Evolutionary conservation across 2,888 invertebrate species (phyloP), one percentile per base, ranked within the genome.

Genomic region (Leptinotarsa juncta): DNA sequence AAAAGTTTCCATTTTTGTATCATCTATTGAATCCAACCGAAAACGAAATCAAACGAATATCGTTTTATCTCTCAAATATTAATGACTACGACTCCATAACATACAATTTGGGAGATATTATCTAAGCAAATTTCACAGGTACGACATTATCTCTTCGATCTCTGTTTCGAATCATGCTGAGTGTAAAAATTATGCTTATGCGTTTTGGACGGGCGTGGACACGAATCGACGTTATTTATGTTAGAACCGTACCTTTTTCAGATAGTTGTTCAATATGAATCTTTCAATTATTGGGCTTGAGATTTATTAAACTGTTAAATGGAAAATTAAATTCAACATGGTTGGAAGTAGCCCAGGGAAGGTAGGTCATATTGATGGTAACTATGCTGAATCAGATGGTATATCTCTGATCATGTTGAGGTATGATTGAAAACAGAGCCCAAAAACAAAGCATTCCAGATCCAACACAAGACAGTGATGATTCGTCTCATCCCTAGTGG

Each of bases 121-220:
- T 76, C 73, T 67, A 76, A 65, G 76, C 76, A 76, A 73, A 76
- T 76, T 76, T 76, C 18, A 73, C 70, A 67, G 76, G 66, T 67
- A 67, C 67, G 66, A 71, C 71, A 66, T 23, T 62, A 62, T 74
- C 70, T 74, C 74, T 65, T 55, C 71, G 70, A 71, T 74, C 74
- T 74, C 26, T 65, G 74, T 74, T 51, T 67, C 71, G 71, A 74
- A 71, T 74, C 71, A 68, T 74, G 67, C 26, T 42, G 70, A 51
- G 70, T 66, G 42, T 66, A 70, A 73, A 73, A 73, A 73, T 73
- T 70, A 50, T 73, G 67, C 70, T 73, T 70, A 66, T 70, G 66
- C 69, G 51, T 70, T 73, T 73, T 50, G 73, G 32, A 66, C 70
- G 57, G 73, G 66, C 73, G 73, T 73, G 65, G 69, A 73, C 65